Percentiles rank a stretch among this genome's conserved stretches.
Conservation (phyloP, 1,140 invertebrate genomes). For the Micrasema minimum region DNA sequence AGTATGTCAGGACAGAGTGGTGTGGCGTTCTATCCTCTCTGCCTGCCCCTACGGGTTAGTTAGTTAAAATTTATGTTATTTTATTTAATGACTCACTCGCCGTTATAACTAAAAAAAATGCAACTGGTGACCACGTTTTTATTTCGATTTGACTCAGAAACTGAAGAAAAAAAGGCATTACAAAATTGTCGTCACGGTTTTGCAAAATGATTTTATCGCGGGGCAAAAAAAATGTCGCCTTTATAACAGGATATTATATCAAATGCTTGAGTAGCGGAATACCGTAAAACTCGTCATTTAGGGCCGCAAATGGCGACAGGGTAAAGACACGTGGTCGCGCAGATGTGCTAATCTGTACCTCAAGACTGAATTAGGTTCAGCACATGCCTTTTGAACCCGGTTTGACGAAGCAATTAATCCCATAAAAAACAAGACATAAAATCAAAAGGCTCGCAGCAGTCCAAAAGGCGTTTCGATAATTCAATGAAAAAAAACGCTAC, state of each 20-base stretch:
- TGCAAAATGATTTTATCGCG: conserved; percentile 12
- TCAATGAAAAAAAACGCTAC: too few species aligned
- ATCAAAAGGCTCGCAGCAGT: not conserved
- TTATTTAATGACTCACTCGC: too few species aligned
- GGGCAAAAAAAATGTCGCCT: conserved; percentile 8
- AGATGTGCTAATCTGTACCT: conserved; percentile 30
- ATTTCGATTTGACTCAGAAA: not conserved
- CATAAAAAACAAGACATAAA: not conserved
- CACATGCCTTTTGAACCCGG: conserved; percentile 18
- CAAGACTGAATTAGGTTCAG: conserved; percentile 21
- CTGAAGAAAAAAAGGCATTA: not conserved
- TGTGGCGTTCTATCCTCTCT: too few species aligned
- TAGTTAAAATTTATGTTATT: too few species aligned
- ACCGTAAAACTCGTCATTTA: conserved; percentile 28
- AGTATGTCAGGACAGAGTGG: too few species aligned
- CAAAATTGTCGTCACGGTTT: not conserved
- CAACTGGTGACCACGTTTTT: not conserved
- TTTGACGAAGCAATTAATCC: not conserved
- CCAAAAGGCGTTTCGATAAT: not conserved
- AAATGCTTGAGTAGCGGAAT: conserved; percentile 23
- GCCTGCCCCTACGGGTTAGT: too few species aligned
- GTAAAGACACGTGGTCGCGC: conserved; percentile 21
- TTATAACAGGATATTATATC: conserved; percentile 36
- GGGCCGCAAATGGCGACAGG: conserved; percentile 4
- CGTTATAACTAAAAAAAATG: not conserved